Evolutionary conservation across 1,140 invertebrate species (phyloP).

Genomic region (Bemisia tabaci): DNA sequence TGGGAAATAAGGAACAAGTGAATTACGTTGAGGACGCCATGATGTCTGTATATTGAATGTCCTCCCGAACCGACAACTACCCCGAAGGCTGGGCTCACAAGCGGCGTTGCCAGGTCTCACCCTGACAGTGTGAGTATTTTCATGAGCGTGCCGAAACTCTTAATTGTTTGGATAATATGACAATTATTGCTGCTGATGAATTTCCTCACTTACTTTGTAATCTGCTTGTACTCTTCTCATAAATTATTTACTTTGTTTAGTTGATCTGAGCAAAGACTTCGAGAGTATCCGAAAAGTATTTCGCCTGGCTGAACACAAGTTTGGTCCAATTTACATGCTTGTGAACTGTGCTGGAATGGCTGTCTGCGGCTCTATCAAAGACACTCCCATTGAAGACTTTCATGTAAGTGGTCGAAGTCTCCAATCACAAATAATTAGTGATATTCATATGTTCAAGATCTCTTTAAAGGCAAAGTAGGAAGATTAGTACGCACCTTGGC

Average conservation of each 20-base stretch:
- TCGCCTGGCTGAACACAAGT: slow-evolving; percentile 40
- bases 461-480: too few relatives aligned
- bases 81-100: too few relatives aligned
- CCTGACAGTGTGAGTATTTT: too few relatives aligned
- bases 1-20: too few relatives aligned
- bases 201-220: background rate
- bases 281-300: slow-evolving; percentile 44
- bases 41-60: too few relatives aligned
- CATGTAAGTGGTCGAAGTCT: slow-evolving; percentile 32
- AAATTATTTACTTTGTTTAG: slow-evolving; percentile 19
- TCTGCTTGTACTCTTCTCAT: background rate
- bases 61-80: too few relatives aligned
- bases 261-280: slow-evolving; percentile 58
- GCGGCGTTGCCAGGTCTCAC: too few relatives aligned
- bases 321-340: slow-evolving; percentile 72
- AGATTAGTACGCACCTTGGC: too few relatives aligned
- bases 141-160: background rate
- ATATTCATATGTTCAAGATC: too few relatives aligned
- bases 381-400: slow-evolving; percentile 55
- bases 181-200: background rate
- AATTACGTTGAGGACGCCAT: too few relatives aligned
- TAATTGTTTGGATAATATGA: background rate
- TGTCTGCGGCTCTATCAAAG: slow-evolving; percentile 66
- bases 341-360: slow-evolving; percentile 84
- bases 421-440: too few relatives aligned